Percentiles rank a stretch among this genome's conserved stretches.
Evolutionary conservation across 2,888 invertebrate species (phyloP).

Genomic region (Anaspis maculata): DNA sequence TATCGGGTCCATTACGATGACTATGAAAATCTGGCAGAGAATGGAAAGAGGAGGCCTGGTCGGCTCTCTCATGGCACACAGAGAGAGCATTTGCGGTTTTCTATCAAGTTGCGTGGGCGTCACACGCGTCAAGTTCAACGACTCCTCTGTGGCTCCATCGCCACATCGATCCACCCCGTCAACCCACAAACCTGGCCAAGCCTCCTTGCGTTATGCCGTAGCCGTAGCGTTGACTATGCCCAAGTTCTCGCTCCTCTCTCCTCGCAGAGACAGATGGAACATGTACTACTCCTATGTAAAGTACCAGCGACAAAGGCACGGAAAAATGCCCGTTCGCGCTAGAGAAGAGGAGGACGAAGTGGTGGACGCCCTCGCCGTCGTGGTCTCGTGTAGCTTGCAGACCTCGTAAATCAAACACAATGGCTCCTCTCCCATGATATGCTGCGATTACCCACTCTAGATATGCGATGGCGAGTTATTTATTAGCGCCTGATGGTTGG

Average conservation of each 20-base stretch:
- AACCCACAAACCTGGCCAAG: slow-evolving; percentile 29
- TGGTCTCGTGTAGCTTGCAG: slow-evolving; percentile 5
- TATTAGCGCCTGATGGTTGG: no score
- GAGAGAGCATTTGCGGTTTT: slow-evolving; percentile 13
- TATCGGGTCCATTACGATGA: no score
- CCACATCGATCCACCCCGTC: slow-evolving; percentile 27
- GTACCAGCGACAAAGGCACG: no score
- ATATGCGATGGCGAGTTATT: slow-evolving; percentile 13
- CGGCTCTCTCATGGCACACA: no score
- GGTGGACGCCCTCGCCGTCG: slow-evolving; percentile 13
- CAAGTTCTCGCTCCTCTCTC: no score
- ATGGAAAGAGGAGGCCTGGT: no score
- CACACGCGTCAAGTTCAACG: slow-evolving; percentile 31
- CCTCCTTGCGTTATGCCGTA: slow-evolving; percentile 18
- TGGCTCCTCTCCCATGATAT: slow-evolving; percentile 8
- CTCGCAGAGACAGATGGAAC: no score
- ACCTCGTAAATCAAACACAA: slow-evolving; percentile 15
- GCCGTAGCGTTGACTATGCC: slow-evolving; percentile 10
- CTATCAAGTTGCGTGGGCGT: slow-evolving; percentile 20
- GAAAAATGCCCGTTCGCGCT: slow-evolving; percentile 15
- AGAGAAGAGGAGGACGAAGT: slow-evolving; percentile 12
- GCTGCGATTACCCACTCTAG: slow-evolving; percentile 12
- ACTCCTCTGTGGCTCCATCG: slow-evolving; percentile 18
- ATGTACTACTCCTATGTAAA: no score
- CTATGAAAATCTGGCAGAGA: no score